Percentiles rank a stretch among this genome's conserved stretches.
phyloP scores from a whole-genome alignment of 2,113 vertebrate genomes.

The Oryzias woworae region DNA sequence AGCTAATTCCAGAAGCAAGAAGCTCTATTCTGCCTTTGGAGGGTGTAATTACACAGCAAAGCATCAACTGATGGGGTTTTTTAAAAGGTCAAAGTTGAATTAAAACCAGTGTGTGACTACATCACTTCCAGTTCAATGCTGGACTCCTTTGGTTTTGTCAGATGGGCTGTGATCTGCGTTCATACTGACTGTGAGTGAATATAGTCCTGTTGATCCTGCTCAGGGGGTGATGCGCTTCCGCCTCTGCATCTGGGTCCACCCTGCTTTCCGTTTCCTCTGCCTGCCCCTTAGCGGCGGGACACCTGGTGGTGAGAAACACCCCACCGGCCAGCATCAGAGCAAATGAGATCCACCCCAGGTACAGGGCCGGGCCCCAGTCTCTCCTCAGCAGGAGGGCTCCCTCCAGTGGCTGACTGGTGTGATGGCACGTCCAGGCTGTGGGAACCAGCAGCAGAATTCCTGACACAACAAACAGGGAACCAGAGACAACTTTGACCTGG shows the following conservation, averaged over 20 bases:
- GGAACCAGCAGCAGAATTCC: conserved; percentile 80
- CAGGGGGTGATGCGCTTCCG: conserved; percentile 55
- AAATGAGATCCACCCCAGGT: conserved; percentile 83
- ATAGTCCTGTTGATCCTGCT: conserved; percentile 66
- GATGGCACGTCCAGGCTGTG: conserved; percentile 83
- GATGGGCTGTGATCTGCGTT: conserved; percentile 38
- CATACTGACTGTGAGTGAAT: conserved; percentile 66
- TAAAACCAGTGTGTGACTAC: too few species aligned
- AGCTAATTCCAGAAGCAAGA: too few species aligned
- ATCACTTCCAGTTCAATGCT: too few species aligned
- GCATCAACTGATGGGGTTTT: too few species aligned
- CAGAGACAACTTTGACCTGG: conserved; percentile 71
- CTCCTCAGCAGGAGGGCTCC: conserved; percentile 72
- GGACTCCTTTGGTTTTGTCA: conserved; percentile 31
- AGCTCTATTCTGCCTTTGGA: too few species aligned
- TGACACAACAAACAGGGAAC: conserved; percentile 77
- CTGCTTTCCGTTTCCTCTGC: conserved; percentile 3
- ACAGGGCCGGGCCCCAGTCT: conserved; percentile 86
- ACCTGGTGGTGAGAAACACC: conserved; percentile 72
- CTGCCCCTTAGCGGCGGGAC: conserved; percentile 15
- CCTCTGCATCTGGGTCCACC: background rate
- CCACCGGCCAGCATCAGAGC: conserved; percentile 76
- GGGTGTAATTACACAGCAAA: too few species aligned
- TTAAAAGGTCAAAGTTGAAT: too few species aligned
- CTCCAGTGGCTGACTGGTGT: conserved; percentile 82